Evolutionary conservation across 2,113 vertebrate species (phyloP), one percentile per base, ranked within the genome.

Genomic region (Alexandromys fortis): DNA sequence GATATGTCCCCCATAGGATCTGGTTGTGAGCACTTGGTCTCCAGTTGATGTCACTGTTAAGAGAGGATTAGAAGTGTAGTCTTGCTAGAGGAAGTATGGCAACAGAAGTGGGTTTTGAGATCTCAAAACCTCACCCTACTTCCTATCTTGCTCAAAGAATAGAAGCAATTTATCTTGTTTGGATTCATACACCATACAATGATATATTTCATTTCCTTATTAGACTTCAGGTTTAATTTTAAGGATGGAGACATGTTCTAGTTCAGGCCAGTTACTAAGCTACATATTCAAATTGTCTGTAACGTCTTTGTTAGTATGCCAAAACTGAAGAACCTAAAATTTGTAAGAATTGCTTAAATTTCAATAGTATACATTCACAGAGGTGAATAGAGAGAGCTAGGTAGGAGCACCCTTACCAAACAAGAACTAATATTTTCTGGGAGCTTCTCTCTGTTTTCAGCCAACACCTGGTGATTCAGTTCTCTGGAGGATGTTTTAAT

Each of bases 271-370:
- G 0, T 85, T 86, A n/a, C 61, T 72, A 45, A 91, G 42, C 2
- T 49, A 47, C 68, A 24, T 85, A 33, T 24, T 81, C 76, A 88
- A 81, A 87, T 6, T 47, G 45, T 86, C 10, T 33, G 5, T 30
- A 55, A n/a, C 14, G 1, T 93, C 3, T 95, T 87, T 76, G 16
- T 95, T 82, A 24, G 30, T 78, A 10, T 92, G 49, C 26, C 95
- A 47, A 97, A 96, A 78, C 4, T 91, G 17, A 21, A 91, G 21
- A 70, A n/a, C 14, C 89, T 94, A 94, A 83, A 89, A 68, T 92
- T 67, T 75, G 30, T 91, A 93, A 92, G 30, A 28, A 67, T 82
- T 28, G 38, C n/a, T 85, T 96, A 78, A 75, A 88, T 76, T 88
- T 85, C 28, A 86, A 92, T 94, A 76, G 89, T 96, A 94, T 87